Evolutionary conservation across 1,140 invertebrate genomes (phyloP), one percentile per base, ranked within the genome.

Genomic region (Phortica variegata): DNA sequence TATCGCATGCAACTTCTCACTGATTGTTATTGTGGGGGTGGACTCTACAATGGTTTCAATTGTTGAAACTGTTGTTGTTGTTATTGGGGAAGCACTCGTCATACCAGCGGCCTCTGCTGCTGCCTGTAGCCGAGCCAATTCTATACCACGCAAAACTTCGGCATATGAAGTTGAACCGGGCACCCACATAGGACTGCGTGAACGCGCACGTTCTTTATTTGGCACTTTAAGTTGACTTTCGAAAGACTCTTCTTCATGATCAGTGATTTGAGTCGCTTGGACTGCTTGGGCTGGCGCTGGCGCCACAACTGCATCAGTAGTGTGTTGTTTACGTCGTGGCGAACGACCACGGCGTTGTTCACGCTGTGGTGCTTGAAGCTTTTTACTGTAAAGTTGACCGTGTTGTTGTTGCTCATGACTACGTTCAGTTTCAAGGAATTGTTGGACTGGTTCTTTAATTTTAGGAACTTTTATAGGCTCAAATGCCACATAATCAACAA

Each of bases 151-250:
- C 8, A 90, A 79, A 47, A 91, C 86, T 72, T 90, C 87, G 5
- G 88, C 87, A 68, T 90, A 90, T 20, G 87, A 83, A 10, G 84
- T 83, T 9, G 84, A 85, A 21, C 86, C 87, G 0, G 85, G 85
- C 7, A 78, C 61, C 86, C 86, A 89, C 51, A 87, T 82, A 12
- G 86, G 87, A 74, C 87, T 88, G 10, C 81, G 80, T 3, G 86
- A 87, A 51, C 86, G 77, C 13, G 72, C 71, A 49, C 80, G 72
- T 31, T 71, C 57, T 23, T 79, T 69, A 0, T 38, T 41, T 0
- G 76, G 69, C 3, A 61, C 43, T 19, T 56, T 56, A 6, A 74
- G 66, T 17, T 58, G n/a, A n/a, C n/a, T n/a, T n/a, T n/a, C n/a
- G n/a, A n/a, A n/a, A n/a, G n/a, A n/a, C n/a, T n/a, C n/a, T n/a